Base-by-base conservation (phyloP, 2,888 invertebrate species). In the Rhorus exstirpatorius region DNA sequence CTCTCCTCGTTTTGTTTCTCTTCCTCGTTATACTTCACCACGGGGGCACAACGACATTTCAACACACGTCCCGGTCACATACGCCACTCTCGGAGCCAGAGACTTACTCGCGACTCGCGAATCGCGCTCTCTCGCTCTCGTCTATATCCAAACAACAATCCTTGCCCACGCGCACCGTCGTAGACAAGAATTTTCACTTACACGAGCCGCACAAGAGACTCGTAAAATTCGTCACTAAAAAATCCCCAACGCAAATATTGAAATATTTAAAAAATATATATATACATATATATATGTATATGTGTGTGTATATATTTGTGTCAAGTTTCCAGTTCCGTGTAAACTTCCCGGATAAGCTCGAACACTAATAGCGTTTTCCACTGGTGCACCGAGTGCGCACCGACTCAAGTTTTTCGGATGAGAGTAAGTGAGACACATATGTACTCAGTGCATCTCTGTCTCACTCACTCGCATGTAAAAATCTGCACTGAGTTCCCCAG, bases 61-160 rank as follows among this genome's bases (percentile, higher is more conserved):
- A 71, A 31, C 71, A 46, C 58, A 55, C 61, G 78, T 53, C 83
- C 68, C 21, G 79, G 87, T 87, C 87, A 87, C 87, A 87, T 87
- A 86, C 87, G 86, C 86, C 84, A 83, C 67, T 67, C 41, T 21
- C 38, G 44, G 70, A 61, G 60, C 38, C 44, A 68, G 53, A 53
- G 79, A 71, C 79, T 19, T 76, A 31, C 31, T 76, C 60, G 31
- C 70, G 24, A 31, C 12, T 49, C 53, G 21, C 60, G 31, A 31
- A 31, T 38, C 74, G 51, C 21, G n/a, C 68, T 60, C 17, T 19
- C 31, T 10, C 38, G 12, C 60, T 35, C 60, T 60, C 60, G 19
- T 21, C 21, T 21, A 14, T 24, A 44, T 24, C 21, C 21, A 53
- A 19, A 21, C 1, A n/a, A 44, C 3, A 44, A 10, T 44, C n/a